Evolutionary conservation across 1,140 invertebrate species (phyloP).

Genomic region (Calosoma granatense): DNA sequence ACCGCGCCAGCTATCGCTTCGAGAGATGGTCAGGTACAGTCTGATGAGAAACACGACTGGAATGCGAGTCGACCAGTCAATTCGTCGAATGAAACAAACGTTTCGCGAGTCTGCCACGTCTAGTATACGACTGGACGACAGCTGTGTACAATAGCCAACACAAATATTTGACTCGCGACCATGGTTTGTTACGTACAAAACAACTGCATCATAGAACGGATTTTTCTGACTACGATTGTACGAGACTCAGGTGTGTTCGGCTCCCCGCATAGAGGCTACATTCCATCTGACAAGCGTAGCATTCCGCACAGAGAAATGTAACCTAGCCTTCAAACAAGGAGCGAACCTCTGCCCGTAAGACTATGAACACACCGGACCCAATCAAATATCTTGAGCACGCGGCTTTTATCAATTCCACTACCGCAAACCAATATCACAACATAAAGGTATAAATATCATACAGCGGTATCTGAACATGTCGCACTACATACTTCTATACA

Average conservation of each 20-base stretch:
- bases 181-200: constrained; percentile 13
- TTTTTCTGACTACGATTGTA: constrained; percentile 23
- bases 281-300: constrained; percentile 27
- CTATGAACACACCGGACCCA: not conserved
- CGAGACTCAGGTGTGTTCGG: constrained; percentile 33
- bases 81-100: constrained; percentile 7
- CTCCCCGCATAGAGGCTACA: constrained; percentile 31
- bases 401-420: too few species aligned
- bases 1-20: constrained; percentile 2
- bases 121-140: constrained; percentile 19
- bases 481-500: too few species aligned
- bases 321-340: constrained; percentile 23
- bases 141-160: constrained; percentile 20
- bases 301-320: constrained; percentile 31
- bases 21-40: constrained; percentile 30
- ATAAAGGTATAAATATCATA: too few species aligned
- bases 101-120: constrained; percentile 10
- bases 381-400: not conserved
- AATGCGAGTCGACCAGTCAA: constrained; percentile 27
- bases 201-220: constrained; percentile 9
- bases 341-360: not conserved
- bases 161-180: constrained; percentile 15
- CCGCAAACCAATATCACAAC: too few species aligned
- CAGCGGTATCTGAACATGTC: too few species aligned
- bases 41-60: constrained; percentile 31